These are phyloP conservation scores for Gibbula magus DNA, from an alignment of 2,888 invertebrate species.

Conservation along the genomic window DNA sequence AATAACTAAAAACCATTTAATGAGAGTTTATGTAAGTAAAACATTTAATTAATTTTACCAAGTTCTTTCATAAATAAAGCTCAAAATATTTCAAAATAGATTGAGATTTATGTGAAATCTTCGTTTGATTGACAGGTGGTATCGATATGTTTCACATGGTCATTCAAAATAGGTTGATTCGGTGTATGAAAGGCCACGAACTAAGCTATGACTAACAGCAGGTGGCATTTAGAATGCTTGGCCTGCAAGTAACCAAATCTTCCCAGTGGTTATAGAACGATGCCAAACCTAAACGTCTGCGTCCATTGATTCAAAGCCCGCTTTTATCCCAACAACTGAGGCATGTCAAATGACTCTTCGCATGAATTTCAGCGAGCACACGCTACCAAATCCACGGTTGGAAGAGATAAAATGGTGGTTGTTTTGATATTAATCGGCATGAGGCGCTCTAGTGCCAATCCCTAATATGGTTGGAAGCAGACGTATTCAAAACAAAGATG, in stretches of 20 bases:
- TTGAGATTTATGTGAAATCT: not conserved
- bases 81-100: too few species aligned
- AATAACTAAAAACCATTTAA: not conserved
- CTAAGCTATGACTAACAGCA: too few species aligned
- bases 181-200: too few species aligned
- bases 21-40: not conserved
- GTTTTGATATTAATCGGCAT: not conserved
- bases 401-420: not conserved
- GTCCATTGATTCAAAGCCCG: too few species aligned
- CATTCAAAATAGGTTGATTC: too few species aligned
- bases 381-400: too few species aligned
- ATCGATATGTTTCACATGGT: too few species aligned
- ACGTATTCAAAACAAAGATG: constrained; percentile 7
- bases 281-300: too few species aligned
- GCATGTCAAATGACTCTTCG: not conserved
- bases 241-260: too few species aligned
- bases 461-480: constrained; percentile 5
- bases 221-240: too few species aligned
- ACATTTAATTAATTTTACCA: not conserved
- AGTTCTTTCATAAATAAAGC: not conserved
- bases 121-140: not conserved
- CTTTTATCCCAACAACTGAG: not conserved
- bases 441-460: not conserved
- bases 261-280: too few species aligned
- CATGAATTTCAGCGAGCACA: too few species aligned